Conservation (phyloP, 2,797 vertebrate genomes). For the Coregonus sp. region DNA sequence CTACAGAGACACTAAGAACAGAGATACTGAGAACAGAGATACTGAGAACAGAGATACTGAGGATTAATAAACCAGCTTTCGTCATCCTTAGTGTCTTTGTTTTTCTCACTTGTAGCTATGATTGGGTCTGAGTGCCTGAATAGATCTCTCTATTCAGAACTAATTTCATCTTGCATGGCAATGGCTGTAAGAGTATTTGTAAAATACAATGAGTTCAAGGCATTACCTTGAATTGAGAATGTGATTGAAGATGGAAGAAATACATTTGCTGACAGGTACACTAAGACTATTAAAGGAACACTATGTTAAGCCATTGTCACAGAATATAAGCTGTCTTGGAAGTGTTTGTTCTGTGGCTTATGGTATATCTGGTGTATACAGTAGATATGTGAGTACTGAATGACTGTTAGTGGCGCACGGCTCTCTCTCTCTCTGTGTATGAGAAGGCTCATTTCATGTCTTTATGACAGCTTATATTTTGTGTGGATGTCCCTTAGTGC, state of each 20-base stretch:
- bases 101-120: not conserved
- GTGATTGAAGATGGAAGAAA: conserved; percentile 22
- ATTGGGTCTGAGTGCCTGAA: not conserved
- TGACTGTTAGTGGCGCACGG: not conserved
- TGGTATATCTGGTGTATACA: not conserved
- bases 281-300: conserved; percentile 35
- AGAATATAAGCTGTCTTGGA: conserved; percentile 13
- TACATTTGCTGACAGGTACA: conserved; percentile 59
- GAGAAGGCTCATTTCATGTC: conserved; percentile 53
- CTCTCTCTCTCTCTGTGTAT: conserved; percentile 6
- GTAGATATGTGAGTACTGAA: conserved; percentile 1
- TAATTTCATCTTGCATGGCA: conserved; percentile 12
- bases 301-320: conserved; percentile 46
- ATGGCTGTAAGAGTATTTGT: conserved; percentile 5
- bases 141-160: conserved; percentile 42
- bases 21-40: not conserved
- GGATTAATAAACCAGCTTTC: not conserved
- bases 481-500: conserved; percentile 55
- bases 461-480: conserved; percentile 68
- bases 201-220: conserved; percentile 8
- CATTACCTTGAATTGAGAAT: conserved; percentile 23
- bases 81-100: not conserved
- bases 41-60: not conserved
- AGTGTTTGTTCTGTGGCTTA: not conserved
- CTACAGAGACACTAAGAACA: not conserved